Evolutionary conservation across 2,888 invertebrate species (phyloP), one percentile per base, ranked within the genome.

Genomic region (Pseudanteris insignis): DNA sequence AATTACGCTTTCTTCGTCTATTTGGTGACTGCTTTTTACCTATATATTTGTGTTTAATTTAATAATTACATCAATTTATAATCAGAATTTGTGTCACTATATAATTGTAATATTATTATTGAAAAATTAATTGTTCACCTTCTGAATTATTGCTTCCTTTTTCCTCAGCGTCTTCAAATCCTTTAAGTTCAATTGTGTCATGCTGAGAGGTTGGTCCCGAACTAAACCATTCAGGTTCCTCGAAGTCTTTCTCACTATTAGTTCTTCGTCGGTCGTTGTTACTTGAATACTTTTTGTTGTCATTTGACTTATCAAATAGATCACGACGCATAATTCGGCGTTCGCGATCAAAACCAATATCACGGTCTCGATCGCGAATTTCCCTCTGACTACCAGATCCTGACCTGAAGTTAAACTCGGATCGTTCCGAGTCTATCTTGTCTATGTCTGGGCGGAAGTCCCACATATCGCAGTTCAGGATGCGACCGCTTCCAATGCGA

Each of bases 161-260:
- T 28, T 82, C 81, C 25, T 78, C 81, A 0, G 87, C 86, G 58
- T 90, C 92, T 70, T 96, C 94, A 81, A 96, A 96, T 10, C 96
- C 96, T 36, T 91, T 88, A 69, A 96, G 83, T 80, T 96, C 96
- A 70, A 96, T 96, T 25, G 92, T 94, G 72, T 96, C 96, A 73
- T 89, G 83, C 77, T 94, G 92, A 60, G 94, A 94, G 60, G 91
- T 90, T 33, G 96, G 96, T 32, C 95, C 96, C 58, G 89, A 89
- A 71, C 90, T 90, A 75, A 89, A 90, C 87, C 96, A 95, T 81
- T 95, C 94, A 2, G 95, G 95, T 78, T 94, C 92, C 67, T 91
- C 92, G 13, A 8, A 12, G 57, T 84, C 86, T 68, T 85, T 84
- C 9, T 82, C 85, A 50, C 73, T 77, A 37, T 75, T 77, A 5